Base-by-base conservation (phyloP, 2,113 vertebrate genomes). In the Trichomycterus rosablanca region DNA sequence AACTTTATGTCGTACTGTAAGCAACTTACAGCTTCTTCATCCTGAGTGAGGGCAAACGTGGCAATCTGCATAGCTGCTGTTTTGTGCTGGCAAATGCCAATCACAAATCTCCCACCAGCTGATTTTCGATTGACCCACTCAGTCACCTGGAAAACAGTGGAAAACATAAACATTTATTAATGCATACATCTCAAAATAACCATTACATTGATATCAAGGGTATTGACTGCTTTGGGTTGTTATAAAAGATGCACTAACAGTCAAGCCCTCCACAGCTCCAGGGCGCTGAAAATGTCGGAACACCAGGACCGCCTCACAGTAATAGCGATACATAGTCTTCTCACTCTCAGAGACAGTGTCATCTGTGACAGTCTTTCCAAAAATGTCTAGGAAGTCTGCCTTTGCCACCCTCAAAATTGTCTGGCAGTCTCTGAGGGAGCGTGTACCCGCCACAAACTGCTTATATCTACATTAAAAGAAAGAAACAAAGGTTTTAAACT, bases 11-110 rank as follows among this genome's bases (percentile, higher is more conserved):
- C 15, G n/a, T 43, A 16, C 11, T 3, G 7, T n/a, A n/a, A n/a
- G 40, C 12, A 20, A 37, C 51, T 54, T 54, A 54, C 51, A 9
- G 51, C 51, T 37, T 32, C 51, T 30, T 37, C 26, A 43, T 49
- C 16, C 28, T 22, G 26, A 19, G 5, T 49, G 2, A 45, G 12
- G 12, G 43, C 18, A 24, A 30, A 35, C 4, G 7, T 14, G 16
- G 44, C 19, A 14, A 46, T 49, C 26, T 35, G 43, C 28, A 16
- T 48, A 11, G 15, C 18, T 1, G 15, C 58, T 46, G 40, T 48
- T 8, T 60, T 44, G 26, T 48, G 42, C 19, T 60, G n/a, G 10
- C 12, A 11, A 0, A 60, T 26, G 7, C 22, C 43, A 10, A 48
- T 12, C 18, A 39, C 23, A n/a, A 30, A 24, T 28, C 22, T 32